These are phyloP conservation scores for Campoplex nolae DNA, from an alignment of 2,888 invertebrate genomes.

Conservation along the genomic window DNA sequence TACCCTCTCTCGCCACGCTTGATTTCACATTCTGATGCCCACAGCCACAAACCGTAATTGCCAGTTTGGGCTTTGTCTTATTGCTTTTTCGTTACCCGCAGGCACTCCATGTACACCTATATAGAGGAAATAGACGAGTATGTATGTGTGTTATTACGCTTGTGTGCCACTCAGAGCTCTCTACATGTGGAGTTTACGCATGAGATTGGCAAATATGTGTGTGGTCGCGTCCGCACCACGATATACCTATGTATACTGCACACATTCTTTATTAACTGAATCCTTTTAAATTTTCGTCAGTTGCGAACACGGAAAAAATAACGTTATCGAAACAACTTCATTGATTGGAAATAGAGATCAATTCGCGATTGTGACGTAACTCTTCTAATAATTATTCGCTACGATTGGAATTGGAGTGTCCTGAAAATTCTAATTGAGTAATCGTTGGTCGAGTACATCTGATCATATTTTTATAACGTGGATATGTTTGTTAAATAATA, in stretches of 20 bases:
- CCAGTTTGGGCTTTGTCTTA: constrained; percentile 68
- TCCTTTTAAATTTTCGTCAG: background rate
- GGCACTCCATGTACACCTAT: background rate
- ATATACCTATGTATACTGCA: background rate
- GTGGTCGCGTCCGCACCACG: background rate
- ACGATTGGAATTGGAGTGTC: too few relatives aligned
- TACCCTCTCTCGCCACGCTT: constrained; percentile 70
- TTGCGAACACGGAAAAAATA: too few relatives aligned
- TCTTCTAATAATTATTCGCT: too few relatives aligned
- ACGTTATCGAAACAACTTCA: background rate
- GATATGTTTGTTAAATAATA: too few relatives aligned
- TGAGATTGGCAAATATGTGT: background rate
- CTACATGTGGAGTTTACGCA: background rate
- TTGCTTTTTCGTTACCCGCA: constrained; percentile 46
- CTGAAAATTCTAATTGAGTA: too few relatives aligned
- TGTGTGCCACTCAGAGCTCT: background rate
- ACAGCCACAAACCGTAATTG: constrained; percentile 65
- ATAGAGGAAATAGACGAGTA: background rate
- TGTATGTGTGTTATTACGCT: background rate
- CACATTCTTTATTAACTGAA: background rate
- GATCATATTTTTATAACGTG: too few relatives aligned
- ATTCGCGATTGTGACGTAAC: too few relatives aligned
- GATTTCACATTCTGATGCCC: constrained; percentile 72
- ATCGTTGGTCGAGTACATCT: too few relatives aligned
- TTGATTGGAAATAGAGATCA: too few relatives aligned